Base-by-base conservation (phyloP, 1,140 invertebrate species). In the Myzus persicae region DNA sequence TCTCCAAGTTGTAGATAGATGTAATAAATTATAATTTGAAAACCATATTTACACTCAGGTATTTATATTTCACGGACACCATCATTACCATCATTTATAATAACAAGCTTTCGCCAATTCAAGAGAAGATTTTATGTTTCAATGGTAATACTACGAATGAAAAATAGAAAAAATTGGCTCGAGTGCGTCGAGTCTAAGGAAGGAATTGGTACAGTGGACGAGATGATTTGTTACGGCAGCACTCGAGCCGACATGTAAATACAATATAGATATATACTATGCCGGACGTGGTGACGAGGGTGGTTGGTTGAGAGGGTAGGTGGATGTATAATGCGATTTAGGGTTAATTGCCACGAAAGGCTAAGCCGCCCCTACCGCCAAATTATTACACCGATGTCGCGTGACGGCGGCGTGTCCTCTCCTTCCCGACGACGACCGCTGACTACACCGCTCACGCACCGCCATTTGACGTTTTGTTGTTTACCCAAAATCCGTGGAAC, bases 301-400 rank as follows among this genome's bases (percentile, higher is more conserved):
- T 76, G 59, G 40, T n/a, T 76, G 31, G 59, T 5, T 24, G 9
- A 9, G 7, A 44, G 42, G 22, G 82, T 82, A 9, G 38, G 38
- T 22, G 26, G n/a, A n/a, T 51, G 46, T 51, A 26, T 89, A 89
- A 89, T 89, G 24, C 48, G 48, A 54, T 54, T 89, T 89, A 38
- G 88, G 88, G 88, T 89, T 89, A 89, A 89, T 89, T 89, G 88
- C 48, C 88, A 38, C 88, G 48, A 54, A 89, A 89, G n/a, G 38
- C 88, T 89, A 89, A 89, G 46, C 88, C 48, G 88, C 88, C 48
- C 46, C 87, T 26, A 38, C 46, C 44, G 46, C 48, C 46, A 40
- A 89, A 89, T 89, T 54, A 54, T 89, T 89, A 89, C 48, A 36
- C 88, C 88, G 88, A 89, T 54, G 88, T 89, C 48, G 88, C 36